A percentile compares a stretch with the other conserved stretches of the same genome.
These are phyloP conservation scores for Kryphioiulus occultus DNA, from an alignment of 2,888 invertebrate species.

Conservation along the genomic window DNA sequence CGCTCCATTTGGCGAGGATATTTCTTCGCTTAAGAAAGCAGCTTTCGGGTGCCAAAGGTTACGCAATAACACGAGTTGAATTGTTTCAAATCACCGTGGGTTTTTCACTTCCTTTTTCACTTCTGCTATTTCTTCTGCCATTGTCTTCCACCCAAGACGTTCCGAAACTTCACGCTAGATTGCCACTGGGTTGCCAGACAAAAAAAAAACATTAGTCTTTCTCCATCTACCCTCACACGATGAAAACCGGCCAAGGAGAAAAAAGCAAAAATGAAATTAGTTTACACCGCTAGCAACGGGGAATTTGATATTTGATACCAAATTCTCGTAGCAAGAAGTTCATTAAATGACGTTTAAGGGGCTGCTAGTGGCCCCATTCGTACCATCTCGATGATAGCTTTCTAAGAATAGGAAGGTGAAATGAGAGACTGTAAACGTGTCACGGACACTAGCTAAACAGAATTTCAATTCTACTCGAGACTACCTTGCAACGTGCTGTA, in stretches of 20 bases:
- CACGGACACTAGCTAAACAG: too few relatives aligned
- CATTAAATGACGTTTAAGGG: too few relatives aligned
- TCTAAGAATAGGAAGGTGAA: too few relatives aligned
- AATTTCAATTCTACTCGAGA: too few relatives aligned
- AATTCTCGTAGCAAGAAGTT: too few relatives aligned
- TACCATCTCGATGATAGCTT: too few relatives aligned
- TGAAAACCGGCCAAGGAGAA: not conserved
- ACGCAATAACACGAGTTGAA: not conserved
- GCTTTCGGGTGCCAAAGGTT: not conserved
- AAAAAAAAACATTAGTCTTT: not conserved
- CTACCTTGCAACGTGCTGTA: too few relatives aligned
- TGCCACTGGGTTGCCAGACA: not conserved
- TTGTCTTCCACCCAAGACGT: not conserved
- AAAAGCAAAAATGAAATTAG: not conserved
- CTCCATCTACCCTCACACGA: not conserved
- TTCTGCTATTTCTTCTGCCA: not conserved
- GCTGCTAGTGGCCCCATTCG: too few relatives aligned
- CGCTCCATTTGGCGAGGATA: not conserved
- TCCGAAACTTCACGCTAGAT: not conserved
- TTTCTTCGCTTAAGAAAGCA: not conserved
- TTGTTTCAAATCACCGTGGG: constrained; percentile 11
- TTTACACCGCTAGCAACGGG: too few relatives aligned
- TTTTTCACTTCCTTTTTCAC: not conserved
- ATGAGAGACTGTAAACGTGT: too few relatives aligned
- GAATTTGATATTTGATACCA: too few relatives aligned